phyloP scores from a whole-genome alignment of 2,888 invertebrate genomes.

The Sminthurinus aureus region DNA sequence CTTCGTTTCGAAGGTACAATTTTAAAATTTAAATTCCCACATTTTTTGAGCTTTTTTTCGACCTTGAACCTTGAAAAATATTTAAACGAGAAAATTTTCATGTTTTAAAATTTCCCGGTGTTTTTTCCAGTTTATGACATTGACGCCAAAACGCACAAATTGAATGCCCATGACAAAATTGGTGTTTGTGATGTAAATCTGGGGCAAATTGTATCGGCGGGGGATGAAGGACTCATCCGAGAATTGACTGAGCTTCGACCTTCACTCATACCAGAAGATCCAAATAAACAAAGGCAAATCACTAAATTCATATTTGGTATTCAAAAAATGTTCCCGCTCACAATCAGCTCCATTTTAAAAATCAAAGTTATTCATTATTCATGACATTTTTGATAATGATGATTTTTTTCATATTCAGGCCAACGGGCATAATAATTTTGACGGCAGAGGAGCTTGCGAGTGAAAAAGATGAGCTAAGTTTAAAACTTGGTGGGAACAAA shows the following conservation, averaged over 20 bases:
- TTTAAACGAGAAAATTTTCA: too few relatives aligned
- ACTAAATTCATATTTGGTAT: not conserved
- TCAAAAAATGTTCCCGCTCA: not conserved
- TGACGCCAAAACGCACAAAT: slow-evolving; percentile 61
- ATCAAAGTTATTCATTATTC: too few relatives aligned
- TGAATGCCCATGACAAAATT: slow-evolving; percentile 65
- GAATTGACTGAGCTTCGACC: slow-evolving; percentile 44
- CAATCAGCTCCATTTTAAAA: too few relatives aligned
- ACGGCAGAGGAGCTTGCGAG: slow-evolving; percentile 23
- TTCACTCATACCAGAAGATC: slow-evolving; percentile 8
- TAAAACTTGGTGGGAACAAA: slow-evolving; percentile 11
- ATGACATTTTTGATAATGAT: too few relatives aligned
- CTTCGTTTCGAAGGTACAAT: slow-evolving; percentile 68
- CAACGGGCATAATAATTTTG: slow-evolving; percentile 17
- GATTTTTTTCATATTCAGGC: slow-evolving; percentile 14
- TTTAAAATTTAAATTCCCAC: too few relatives aligned
- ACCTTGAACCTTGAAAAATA: too few relatives aligned
- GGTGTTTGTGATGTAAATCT: slow-evolving; percentile 64
- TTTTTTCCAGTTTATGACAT: slow-evolving; percentile 64
- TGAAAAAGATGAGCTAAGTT: not conserved
- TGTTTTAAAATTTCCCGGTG: too few relatives aligned
- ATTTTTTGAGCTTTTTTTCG: too few relatives aligned
- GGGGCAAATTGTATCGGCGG: slow-evolving; percentile 53
- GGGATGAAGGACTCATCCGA: slow-evolving; percentile 47
- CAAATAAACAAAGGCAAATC: slow-evolving; percentile 24